Evolutionary conservation across 2,113 vertebrate genomes (phyloP), one percentile per base, ranked within the genome.

Genomic region (Pterocles gutturalis): DNA sequence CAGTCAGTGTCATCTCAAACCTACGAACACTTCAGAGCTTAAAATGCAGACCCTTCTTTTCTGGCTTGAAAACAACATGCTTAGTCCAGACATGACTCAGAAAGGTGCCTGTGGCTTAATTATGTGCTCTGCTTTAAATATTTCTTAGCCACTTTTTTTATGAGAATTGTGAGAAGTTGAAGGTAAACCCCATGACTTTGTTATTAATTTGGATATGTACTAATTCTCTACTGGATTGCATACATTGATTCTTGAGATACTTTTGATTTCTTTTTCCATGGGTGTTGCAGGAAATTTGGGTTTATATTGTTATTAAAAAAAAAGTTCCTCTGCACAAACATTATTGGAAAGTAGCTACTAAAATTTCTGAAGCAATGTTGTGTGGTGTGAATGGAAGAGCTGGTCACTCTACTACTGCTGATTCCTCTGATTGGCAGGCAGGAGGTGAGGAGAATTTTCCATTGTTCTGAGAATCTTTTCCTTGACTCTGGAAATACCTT

Each of bases 401-500:
- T 79, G 80, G 53, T 87, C 28, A n/a, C 51, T 62, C 11, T 82
- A 9, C 75, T n/a, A 15, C 55, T 85, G 73, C 43, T 8, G 20
- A 79, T 97, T 95, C 87, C 87, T 87, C 69, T 93, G n/a, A 41
- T 95, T 64, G 34, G 65, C 83, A 89, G 38, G 31, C 31, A 71
- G 89, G 83, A 83, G 71, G 22, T 70, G 13, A 61, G 43, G 55
- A 61, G n/a, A 91, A 82, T 84, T 97, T 95, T 82, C 72, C 46
- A 61, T 83, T 97, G 86, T 85, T 95, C 72, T 84, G 54, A 46
- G 28, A 45, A 69, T 61, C 66, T 77, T 89, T 85, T 58, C 36
- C 22, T 76, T 85, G 22, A 73, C 64, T 89, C 48, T 82, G 82
- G 92, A 96, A 96, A 95, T 93, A 81, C 51, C 65, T 67, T 90